Base-by-base conservation (phyloP, 2,888 invertebrate species). In the Chymomyza fuscimana region DNA sequence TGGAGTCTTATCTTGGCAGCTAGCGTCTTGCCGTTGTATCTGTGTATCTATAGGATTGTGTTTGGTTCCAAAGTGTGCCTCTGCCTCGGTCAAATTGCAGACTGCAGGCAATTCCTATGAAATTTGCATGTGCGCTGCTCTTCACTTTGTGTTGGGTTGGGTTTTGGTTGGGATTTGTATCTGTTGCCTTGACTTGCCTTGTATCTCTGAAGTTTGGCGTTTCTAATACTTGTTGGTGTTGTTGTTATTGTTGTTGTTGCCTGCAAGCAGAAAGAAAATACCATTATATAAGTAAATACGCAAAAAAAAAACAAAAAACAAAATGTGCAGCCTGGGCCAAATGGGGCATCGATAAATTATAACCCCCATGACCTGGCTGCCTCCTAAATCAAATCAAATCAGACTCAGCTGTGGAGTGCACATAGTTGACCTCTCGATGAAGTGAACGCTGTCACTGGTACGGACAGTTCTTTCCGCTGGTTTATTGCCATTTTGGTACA, bases 321-420 rank as follows among this genome's bases (percentile, higher is more conserved):
- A 19, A 19, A 75, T 80, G 72, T 70, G 61, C 66, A 69, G 65
- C 40, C 12, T 46, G 40, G 40, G 40, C 29, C 56, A 74, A 77
- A 77, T 79, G 78, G 79, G 63, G 65, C 74, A 63, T 61, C 76
- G 82, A 84, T 83, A 78, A 79, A 78, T 71, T 64, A 54, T 77
- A 62, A 75, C 70, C 79, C 71, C 62, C 40, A 25, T 74, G 74
- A 79, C 73, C 79, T 46, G 40, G 5, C 50, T 50, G 56, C 63
- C 69, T 58, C 3, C 54, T 63, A 59, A 70, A 70, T 72, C 78
- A 69, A 59, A 72, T 62, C 50, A 65, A 61, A 63, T 68, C 52
- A 50, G 32, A 46, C 40, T 46, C 40, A 46, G 40, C 40, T 46
- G 40, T 12, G 40, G 3, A 46, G 40, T 58, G 22, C 40, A 22